Percentiles rank a stretch among this genome's conserved stretches.
phyloP scores from a whole-genome alignment of 2,113 vertebrate genomes.

The Nesoenas mayeri region DNA sequence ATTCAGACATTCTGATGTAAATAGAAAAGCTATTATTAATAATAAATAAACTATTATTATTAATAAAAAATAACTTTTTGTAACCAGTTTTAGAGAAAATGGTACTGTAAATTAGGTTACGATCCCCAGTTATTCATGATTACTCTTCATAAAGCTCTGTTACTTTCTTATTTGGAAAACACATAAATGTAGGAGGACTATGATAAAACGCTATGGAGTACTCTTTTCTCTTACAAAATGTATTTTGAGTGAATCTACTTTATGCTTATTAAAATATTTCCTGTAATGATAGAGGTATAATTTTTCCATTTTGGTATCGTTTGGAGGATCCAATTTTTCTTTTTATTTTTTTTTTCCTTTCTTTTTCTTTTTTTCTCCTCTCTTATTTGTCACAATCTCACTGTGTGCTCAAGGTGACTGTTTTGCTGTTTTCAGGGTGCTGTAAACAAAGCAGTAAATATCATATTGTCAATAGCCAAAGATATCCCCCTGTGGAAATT shows the following conservation, averaged over 20 bases:
- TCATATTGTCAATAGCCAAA: slow-evolving; percentile 73
- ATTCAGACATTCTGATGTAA: neutral
- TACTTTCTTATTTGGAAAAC: neutral
- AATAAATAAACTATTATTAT: neutral
- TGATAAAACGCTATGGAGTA: neutral
- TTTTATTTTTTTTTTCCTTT: neutral
- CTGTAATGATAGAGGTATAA: neutral
- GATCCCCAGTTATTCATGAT: neutral
- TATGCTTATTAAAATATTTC: neutral
- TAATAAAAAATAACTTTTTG: neutral
- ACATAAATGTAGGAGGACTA: neutral
- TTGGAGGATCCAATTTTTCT: neutral
- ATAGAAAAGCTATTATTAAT: neutral
- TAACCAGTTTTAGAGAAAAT: neutral
- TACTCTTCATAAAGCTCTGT: neutral
- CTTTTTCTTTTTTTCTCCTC: neutral
- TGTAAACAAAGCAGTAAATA: slow-evolving; percentile 77
- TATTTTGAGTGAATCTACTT: neutral
- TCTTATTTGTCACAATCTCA: neutral
- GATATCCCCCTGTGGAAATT: slow-evolving; percentile 82
- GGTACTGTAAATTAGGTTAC: neutral
- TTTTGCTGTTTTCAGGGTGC: slow-evolving; percentile 67
- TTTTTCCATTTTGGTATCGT: neutral
- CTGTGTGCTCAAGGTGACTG: neutral
- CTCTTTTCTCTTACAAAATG: neutral